Base-by-base conservation (phyloP, 2,113 vertebrate genomes). In the Sigmodon hispidus region DNA sequence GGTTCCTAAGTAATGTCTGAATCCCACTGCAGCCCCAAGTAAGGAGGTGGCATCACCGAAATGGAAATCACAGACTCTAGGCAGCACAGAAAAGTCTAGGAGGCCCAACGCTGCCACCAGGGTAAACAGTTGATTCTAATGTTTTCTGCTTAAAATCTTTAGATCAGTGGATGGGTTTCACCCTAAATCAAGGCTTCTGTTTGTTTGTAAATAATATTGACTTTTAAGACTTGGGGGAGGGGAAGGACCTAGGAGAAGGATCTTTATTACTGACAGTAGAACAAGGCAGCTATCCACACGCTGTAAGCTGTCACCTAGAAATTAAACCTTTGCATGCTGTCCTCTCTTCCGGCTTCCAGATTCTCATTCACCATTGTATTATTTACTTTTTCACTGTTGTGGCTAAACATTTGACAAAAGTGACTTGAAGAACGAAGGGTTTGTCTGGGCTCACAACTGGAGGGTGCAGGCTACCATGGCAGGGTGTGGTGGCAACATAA, bases 121-220 rank as follows among this genome's bases (percentile, higher is more conserved):
- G 59, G 63, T n/a, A 43, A 59, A 92, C 12, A 84, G 21, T 70
- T 24, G 67, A 0, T 52, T 73, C 40, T 75, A 40, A 24, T 79
- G 21, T 59, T 67, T 36, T 11, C 34, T 5, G 26, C 92, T 9
- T 31, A 59, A 91, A 79, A 7, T 17, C 1, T 31, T 50, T 50
- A 73, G 26, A 67, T 40, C 79, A 52, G 76, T 80, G 61, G 63
- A 50, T 1, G 57, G 5, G 8, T 36, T 97, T 95, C 87, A 80
- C 52, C 48, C 55, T 96, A 36, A 76, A 36, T 84, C 59, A 86
- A 40, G 91, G 88, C 4, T 2, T 75, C 12, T 36, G 22, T 13
- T 65, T 89, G 73, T 79, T 90, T 96, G 45, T 93, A 95, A 97
- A 80, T 48, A 93, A 95, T 91, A 89, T 52, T 91, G 97, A 94